Percentiles rank a stretch among this genome's conserved stretches.
phyloP scores from a whole-genome alignment of 53 echinoderm and acorn worm genomes.

The Astropecten irregularis region DNA sequence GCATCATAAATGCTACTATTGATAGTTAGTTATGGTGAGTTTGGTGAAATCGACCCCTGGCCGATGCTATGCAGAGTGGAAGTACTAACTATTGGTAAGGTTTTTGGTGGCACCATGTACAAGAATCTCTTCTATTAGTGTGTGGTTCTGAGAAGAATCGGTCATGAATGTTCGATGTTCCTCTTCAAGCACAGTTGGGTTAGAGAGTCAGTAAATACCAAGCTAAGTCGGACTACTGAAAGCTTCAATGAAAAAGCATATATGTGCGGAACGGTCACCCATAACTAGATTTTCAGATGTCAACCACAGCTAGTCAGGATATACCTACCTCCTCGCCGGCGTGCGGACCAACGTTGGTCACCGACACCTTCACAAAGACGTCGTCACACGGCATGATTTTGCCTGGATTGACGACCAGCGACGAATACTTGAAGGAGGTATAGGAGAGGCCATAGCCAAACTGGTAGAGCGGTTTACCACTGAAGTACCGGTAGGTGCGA shows the following conservation, averaged over 20 bases:
- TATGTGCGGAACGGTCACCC: too few relatives aligned
- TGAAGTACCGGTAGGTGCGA: conserved; percentile 78
- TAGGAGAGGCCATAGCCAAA: conserved; percentile 84
- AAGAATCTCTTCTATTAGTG: too few relatives aligned
- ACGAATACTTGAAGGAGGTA: conserved; percentile 64
- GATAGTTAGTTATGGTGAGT: too few relatives aligned
- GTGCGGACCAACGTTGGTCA: conserved; percentile 56
- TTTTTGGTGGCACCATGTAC: not conserved
- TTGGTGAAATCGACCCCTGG: too few relatives aligned
- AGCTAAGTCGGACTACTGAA: not conserved
- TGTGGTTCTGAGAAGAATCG: too few relatives aligned
- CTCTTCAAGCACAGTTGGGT: not conserved
- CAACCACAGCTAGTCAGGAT: not conserved
- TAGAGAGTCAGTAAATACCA: not conserved
- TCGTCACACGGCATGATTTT: conserved; percentile 67
- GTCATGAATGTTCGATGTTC: not conserved
- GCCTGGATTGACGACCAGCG: conserved; percentile 7
- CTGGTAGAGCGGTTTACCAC: conserved; percentile 57
- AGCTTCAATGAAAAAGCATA: not conserved
- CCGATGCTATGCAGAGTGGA: too few relatives aligned
- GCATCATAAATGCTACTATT: too few relatives aligned
- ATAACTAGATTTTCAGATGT: too few relatives aligned
- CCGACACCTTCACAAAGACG: conserved; percentile 48
- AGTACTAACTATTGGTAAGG: too few relatives aligned
- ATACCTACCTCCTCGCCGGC: conserved; percentile 71